Base-by-base conservation (phyloP, 2,113 vertebrate genomes). In the Carassius auratus region DNA sequence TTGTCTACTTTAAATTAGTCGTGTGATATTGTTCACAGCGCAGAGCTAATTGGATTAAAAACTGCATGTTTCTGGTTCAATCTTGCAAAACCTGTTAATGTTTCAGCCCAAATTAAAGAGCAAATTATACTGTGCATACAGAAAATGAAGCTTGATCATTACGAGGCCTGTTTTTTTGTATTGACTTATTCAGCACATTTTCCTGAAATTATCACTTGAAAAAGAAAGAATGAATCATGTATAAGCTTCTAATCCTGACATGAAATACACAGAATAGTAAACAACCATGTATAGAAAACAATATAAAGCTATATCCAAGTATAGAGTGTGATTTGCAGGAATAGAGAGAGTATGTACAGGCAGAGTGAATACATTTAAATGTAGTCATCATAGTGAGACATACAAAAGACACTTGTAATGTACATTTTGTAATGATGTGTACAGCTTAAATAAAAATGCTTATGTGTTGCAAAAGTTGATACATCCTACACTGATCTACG, bases 401-500 rank as follows among this genome's bases (percentile, higher is more conserved):
- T 48, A 13, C 38, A 23, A 74, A 45, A n/a, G 69, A 73, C 38
- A 26, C 71, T 15, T 23, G n/a, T 5, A 75, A 48, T 74, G 71
- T 75, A 75, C 71, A 75, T 75, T 75, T 75, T 75, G 71, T 75
- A 76, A 76, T 76, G 8, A 76, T 55, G 75, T 76, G 75, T 76
- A 76, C 75, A 55, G 75, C 50, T 19, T 33, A 33, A 76, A 76
- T 76, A 76, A n/a, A 45, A 74, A 74, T 50, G 71, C n/a, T 2
- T 21, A 50, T n/a, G 36, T 73, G 36, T 73, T 38, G 36, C 45
- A 42, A n/a, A 74, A n/a, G 5, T 42, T 42, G 38, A 9, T 75
- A 8, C 38, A 48, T 23, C 10, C 71, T 48, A 48, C 38, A 74
- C 23, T 48, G 38, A 68, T 17, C 3, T 62, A 62, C 50, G 14